Conservation (phyloP, 2,888 invertebrate genomes). For the Drosophila gaucha region DNA sequence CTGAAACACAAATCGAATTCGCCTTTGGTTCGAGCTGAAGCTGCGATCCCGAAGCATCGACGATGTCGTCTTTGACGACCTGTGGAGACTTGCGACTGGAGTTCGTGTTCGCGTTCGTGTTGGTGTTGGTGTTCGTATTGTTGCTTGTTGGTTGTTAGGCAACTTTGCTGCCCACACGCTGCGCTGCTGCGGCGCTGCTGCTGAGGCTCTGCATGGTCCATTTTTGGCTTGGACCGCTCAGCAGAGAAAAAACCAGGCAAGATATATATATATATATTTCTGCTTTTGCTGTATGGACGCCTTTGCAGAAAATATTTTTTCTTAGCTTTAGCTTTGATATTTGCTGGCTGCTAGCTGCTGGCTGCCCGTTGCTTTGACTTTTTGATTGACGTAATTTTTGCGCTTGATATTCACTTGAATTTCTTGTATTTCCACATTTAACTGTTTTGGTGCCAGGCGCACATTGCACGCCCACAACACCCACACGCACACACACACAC, state of each 20-base stretch:
- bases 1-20: constrained; percentile 64
- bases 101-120: constrained; percentile 26
- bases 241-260: constrained; percentile 48
- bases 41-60: constrained; percentile 43
- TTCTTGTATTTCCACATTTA: constrained; percentile 80
- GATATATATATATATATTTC: constrained; percentile 19
- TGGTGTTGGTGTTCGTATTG: constrained; percentile 23
- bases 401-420: constrained; percentile 80
- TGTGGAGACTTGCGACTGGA: constrained; percentile 60
- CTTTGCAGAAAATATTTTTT: constrained; percentile 69
- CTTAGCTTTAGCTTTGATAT: constrained; percentile 44
- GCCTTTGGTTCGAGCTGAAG: constrained; percentile 35
- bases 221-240: constrained; percentile 77
- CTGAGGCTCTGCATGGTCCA: constrained; percentile 67
- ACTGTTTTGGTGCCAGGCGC: constrained; percentile 79
- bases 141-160: constrained; percentile 68
- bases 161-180: constrained; percentile 79
- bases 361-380: constrained; percentile 62
- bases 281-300: constrained; percentile 60
- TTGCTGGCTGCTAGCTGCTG: constrained; percentile 36
- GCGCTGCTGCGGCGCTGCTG: constrained; percentile 45
- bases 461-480: constrained; percentile 72
- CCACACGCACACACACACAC: constrained; percentile 34
- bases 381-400: constrained; percentile 80
- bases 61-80: constrained; percentile 41